These are phyloP conservation scores for Trachelus stipa DNA, from an alignment of 2,888 invertebrate species.

Conservation along the genomic window DNA sequence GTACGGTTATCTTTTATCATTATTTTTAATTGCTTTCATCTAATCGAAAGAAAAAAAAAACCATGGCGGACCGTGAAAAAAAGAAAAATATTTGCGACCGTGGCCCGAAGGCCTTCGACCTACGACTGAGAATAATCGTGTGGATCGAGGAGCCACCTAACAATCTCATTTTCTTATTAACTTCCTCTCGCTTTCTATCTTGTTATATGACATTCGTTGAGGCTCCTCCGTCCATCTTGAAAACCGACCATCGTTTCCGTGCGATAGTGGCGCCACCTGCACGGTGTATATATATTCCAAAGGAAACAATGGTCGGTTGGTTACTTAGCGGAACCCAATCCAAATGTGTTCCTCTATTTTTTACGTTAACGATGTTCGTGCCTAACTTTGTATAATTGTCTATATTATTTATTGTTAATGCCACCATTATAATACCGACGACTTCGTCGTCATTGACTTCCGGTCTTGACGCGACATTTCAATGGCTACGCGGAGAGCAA, in stretches of 20 bases:
- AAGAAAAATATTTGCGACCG: neutral
- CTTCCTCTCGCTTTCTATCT: neutral
- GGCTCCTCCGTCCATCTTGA: neutral
- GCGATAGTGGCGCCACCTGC: neutral
- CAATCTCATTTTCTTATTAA: neutral
- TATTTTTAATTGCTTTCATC: neutral
- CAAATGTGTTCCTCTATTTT: conserved; percentile 11
- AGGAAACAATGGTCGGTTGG: neutral
- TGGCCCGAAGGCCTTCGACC: neutral
- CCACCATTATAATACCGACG: neutral
- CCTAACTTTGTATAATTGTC: conserved; percentile 12
- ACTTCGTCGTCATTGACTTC: neutral
- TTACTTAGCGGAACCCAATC: neutral
- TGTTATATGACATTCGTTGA: neutral
- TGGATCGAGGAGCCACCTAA: neutral
- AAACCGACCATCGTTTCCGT: neutral
- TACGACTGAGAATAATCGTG: neutral
- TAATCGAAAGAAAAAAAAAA: neutral
- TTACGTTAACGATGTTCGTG: neutral
- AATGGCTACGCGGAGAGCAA: neutral
- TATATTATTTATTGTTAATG: conserved; percentile 15
- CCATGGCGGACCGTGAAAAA: neutral
- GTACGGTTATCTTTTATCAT: neutral
- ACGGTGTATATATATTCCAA: neutral
- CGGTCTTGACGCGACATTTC: neutral